Percentiles rank a stretch among this genome's conserved stretches.
Conservation (phyloP, 2,113 vertebrate genomes). For the Psittacula cyanocephala region DNA sequence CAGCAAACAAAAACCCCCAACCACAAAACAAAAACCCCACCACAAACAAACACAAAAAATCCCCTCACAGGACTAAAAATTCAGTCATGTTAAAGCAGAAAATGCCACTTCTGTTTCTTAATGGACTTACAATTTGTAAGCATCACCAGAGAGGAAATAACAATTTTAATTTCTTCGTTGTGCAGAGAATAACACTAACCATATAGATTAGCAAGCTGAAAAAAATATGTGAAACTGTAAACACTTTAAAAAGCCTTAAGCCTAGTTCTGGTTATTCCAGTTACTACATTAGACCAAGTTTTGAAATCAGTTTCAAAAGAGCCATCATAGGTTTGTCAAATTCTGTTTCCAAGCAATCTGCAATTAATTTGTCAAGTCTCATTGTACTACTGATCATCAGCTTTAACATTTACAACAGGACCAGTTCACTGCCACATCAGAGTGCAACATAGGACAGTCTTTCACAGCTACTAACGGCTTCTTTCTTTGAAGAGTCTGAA, state of each 20-base stretch:
- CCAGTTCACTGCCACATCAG: not conserved
- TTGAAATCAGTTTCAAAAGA: not conserved
- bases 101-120: not conserved
- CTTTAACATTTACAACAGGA: not conserved
- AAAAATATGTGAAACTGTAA: not conserved
- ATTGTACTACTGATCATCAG: not conserved
- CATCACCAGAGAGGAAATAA: not conserved
- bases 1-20: not conserved
- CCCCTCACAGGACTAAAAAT: not conserved
- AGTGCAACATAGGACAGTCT: not conserved
- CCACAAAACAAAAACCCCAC: not conserved
- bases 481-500: not conserved
- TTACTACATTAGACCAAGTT: not conserved
- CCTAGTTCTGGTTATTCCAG: slow-evolving; percentile 4
- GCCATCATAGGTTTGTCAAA: not conserved
- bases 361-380: not conserved
- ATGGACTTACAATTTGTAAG: not conserved
- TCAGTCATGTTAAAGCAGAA: slow-evolving; percentile 11
- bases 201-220: not conserved
- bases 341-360: not conserved
- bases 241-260: slow-evolving; percentile 2
- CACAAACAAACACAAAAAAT: not conserved
- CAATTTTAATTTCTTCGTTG: not conserved
- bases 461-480: not conserved
- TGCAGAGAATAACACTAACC: not conserved